Evolutionary conservation across 2,888 invertebrate species (phyloP).

Genomic region (Calameuta pallipes): DNA sequence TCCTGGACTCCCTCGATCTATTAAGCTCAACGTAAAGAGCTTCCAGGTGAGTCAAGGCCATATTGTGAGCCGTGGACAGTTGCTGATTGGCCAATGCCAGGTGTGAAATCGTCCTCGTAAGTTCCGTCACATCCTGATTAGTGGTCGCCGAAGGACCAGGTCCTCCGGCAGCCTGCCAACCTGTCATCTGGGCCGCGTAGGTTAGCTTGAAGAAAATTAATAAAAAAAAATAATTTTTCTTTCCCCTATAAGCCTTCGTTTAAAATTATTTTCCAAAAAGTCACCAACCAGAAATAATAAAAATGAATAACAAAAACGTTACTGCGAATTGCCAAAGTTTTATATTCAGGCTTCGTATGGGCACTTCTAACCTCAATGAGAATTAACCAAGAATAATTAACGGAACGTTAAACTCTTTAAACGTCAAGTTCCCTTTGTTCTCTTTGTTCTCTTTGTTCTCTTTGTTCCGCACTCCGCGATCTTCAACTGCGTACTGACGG

Average conservation of each 20-base stretch:
- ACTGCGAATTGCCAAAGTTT: not conserved
- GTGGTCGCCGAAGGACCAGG: conserved; percentile 24
- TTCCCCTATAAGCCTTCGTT: not conserved
- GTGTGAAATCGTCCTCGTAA: conserved; percentile 55
- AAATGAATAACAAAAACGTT: not conserved
- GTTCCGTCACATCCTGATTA: conserved; percentile 49
- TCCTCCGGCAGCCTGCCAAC: conserved; percentile 45
- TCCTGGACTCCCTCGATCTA: conserved; percentile 25
- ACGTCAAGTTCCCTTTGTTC: not conserved
- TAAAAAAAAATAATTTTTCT: not conserved
- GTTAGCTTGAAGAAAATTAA: conserved; percentile 43
- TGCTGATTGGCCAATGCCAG: conserved; percentile 62
- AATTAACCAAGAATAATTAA: not conserved
- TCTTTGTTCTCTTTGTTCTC: conserved; percentile 7
- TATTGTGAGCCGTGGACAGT: conserved; percentile 53
- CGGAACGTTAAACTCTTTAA: not conserved
- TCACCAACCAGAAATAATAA: not conserved
- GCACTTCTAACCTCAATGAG: not conserved
- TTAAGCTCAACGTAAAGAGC: conserved; percentile 49
- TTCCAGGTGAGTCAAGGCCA: conserved; percentile 53
- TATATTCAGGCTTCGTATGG: not conserved
- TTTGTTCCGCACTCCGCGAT: conserved; percentile 18
- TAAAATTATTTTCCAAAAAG: not conserved
- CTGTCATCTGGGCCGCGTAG: conserved; percentile 54
- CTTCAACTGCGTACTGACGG: conserved; percentile 35